phyloP scores from a whole-genome alignment of 2,797 vertebrate genomes.

The Manis pentadactyla region DNA sequence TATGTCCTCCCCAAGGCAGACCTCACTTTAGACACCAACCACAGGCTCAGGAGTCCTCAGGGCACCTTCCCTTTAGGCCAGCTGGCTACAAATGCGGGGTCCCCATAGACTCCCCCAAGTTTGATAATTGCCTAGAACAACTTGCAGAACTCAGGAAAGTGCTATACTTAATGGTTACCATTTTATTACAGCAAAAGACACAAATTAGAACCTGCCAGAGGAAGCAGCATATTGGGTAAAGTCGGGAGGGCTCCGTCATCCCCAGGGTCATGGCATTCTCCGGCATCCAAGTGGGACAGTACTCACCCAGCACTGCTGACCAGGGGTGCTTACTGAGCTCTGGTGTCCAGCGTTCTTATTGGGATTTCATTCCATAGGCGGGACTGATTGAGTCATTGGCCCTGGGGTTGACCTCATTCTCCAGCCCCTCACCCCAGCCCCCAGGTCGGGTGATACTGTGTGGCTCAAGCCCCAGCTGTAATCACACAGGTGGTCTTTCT shows the following conservation, averaged over 20 bases:
- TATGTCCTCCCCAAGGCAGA: fast-evolving
- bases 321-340: not conserved
- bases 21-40: not conserved
- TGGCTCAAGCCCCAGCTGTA: not conserved
- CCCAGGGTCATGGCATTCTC: not conserved
- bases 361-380: too few relatives aligned
- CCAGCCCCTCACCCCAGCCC: not conserved
- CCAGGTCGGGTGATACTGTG: not conserved
- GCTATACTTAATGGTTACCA: not conserved
- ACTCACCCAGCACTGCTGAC: not conserved
- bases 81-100: not conserved
- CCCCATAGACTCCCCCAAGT: not conserved
- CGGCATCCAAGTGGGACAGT: not conserved
- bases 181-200: not conserved
- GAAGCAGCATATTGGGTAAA: not conserved
- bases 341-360: fast-evolving
- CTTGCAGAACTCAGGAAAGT: not conserved
- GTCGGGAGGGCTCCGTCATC: not conserved
- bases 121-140: not conserved
- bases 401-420: fast-evolving
- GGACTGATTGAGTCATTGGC: not conserved
- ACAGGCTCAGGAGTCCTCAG: not conserved
- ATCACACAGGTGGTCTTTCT: not conserved
- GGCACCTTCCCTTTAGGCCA: not conserved
- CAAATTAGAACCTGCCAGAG: not conserved